These are phyloP conservation scores for Dryas iulia DNA, from an alignment of 1,140 invertebrate genomes.

Conservation along the genomic window DNA sequence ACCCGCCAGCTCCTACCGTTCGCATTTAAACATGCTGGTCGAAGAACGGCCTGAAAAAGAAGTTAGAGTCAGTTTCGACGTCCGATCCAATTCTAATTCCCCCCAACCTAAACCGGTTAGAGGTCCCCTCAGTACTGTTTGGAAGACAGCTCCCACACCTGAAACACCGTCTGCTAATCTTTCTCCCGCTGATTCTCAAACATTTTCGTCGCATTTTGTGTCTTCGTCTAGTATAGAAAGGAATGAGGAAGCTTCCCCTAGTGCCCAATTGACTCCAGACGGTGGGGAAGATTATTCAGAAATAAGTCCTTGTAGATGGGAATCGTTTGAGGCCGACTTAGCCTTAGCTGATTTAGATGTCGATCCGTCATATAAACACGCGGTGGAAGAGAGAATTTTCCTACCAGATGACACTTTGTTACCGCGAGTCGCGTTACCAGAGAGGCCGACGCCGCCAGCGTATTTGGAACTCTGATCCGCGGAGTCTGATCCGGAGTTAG, in stretches of 20 bases:
- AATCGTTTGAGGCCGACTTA: conserved; percentile 79
- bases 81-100: conserved; percentile 64
- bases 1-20: conserved; percentile 70
- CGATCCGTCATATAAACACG: conserved; percentile 79
- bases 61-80: conserved; percentile 75
- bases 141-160: conserved; percentile 78
- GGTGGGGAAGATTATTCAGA: conserved; percentile 75
- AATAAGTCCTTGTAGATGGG: conserved; percentile 72
- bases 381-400: conserved; percentile 82
- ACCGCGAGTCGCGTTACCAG: conserved; percentile 58
- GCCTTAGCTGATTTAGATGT: conserved; percentile 76
- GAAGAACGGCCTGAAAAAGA: conserved; percentile 69
- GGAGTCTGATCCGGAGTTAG: conserved; percentile 74
- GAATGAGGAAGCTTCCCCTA: conserved; percentile 77
- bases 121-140: conserved; percentile 64
- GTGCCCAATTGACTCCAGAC: conserved; percentile 81
- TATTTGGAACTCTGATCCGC: conserved; percentile 75
- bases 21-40: conserved; percentile 73
- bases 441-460: conserved; percentile 66
- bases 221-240: conserved; percentile 79
- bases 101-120: conserved; percentile 57
- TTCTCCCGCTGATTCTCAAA: conserved; percentile 81
- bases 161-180: conserved; percentile 82
- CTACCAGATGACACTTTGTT: conserved; percentile 71
- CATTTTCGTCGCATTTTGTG: conserved; percentile 82